Conservation (phyloP, 2,113 vertebrate species). For the Ammospiza nelsoni region DNA sequence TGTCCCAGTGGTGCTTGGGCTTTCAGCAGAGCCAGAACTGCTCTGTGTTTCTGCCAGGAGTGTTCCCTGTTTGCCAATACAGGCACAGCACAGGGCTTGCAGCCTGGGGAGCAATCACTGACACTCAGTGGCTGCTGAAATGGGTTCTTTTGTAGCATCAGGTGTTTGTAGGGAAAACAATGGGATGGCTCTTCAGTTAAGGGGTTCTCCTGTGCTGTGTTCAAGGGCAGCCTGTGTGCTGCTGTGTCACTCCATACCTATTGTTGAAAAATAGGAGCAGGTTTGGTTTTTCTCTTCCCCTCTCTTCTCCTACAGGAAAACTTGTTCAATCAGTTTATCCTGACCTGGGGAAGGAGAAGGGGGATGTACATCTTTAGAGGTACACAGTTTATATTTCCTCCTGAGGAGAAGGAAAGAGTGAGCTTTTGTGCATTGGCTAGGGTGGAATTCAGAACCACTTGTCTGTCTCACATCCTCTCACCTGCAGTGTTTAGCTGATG, state of each 20-base stretch:
- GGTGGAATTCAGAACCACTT: not conserved
- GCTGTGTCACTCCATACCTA: not conserved
- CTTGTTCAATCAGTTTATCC: not conserved
- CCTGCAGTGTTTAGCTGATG: not conserved
- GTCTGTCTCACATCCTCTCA: not conserved
- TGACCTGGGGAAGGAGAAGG: not conserved
- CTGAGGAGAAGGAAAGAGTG: not conserved
- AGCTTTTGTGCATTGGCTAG: not conserved
- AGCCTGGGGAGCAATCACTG: not conserved
- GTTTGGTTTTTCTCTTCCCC: not conserved
- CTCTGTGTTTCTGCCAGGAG: not conserved
- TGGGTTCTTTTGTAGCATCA: fast-evolving
- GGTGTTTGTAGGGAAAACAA: not conserved
- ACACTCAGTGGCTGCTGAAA: not conserved
- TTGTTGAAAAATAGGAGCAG: not conserved
- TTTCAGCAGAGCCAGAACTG: not conserved
- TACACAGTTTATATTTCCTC: not conserved
- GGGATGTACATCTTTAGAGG: not conserved
- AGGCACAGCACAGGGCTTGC: not conserved
- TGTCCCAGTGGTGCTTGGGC: not conserved
- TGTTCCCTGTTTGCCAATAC: not conserved
- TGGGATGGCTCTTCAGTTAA: not conserved
- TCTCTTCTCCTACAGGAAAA: not conserved
- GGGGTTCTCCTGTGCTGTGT: not conserved
- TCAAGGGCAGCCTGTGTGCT: not conserved